Conservation (phyloP, 2,797 vertebrate species). For the Chaetophractus vellerosus region DNA sequence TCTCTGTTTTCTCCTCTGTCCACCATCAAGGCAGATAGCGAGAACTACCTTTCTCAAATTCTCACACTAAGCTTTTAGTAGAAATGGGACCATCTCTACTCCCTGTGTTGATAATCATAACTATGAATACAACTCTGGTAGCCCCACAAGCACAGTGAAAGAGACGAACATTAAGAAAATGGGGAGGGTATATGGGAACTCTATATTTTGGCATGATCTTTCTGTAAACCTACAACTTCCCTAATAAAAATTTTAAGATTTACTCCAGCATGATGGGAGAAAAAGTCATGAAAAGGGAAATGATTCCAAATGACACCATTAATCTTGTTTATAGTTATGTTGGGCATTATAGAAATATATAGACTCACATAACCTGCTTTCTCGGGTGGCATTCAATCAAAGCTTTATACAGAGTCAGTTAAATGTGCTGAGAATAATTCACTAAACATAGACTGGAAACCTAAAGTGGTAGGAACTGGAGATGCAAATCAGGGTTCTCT, state of each 20-base stretch:
- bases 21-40: neutral
- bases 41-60: conserved; percentile 34
- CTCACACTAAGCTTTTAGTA: neutral
- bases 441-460: neutral
- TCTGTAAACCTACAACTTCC: too few relatives aligned
- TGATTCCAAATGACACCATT: conserved; percentile 45
- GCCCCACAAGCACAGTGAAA: neutral
- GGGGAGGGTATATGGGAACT: too few relatives aligned
- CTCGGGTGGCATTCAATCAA: conserved; percentile 62
- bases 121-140: neutral
- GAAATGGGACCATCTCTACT: neutral
- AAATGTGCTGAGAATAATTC: conserved; percentile 49
- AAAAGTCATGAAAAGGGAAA: neutral
- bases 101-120: conserved; percentile 23
- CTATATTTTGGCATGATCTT: too few relatives aligned
- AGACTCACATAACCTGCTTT: conserved; percentile 33
- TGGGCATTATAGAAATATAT: neutral
- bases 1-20: neutral
- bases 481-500: neutral
- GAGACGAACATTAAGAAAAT: neutral
- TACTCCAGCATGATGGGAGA: neutral
- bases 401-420: conserved; percentile 53
- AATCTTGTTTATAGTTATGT: conserved; percentile 41
- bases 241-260: neutral
- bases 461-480: conserved; percentile 8